Conservation (phyloP, 2,113 vertebrate genomes). For the Trichechus manatus region DNA sequence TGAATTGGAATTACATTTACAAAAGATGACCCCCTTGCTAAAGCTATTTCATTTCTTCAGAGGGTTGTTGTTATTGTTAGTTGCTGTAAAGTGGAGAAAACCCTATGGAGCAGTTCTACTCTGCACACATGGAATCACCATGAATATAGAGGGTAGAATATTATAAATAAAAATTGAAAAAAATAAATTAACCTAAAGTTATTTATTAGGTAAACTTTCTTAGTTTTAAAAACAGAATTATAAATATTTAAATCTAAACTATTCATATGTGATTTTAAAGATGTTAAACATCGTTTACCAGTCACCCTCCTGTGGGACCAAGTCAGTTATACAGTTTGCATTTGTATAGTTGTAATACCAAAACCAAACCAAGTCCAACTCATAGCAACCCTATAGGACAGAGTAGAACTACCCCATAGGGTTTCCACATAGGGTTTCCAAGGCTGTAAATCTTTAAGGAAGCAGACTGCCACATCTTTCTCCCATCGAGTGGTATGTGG, state of each 20-base stretch:
- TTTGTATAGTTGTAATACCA: neutral
- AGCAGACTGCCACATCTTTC: neutral
- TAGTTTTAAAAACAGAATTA: neutral
- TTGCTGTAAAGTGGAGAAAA: too few species aligned
- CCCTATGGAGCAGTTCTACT: too few species aligned
- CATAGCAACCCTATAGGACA: neutral
- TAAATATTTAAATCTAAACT: neutral
- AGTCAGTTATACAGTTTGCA: neutral
- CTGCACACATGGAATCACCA: neutral
- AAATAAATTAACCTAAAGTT: neutral
- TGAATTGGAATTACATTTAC: neutral
- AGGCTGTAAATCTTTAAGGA: neutral
- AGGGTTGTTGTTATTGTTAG: too few species aligned
- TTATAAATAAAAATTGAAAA: constrained; percentile 23
- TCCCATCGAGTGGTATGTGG: neutral
- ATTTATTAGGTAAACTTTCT: neutral
- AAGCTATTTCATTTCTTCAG: neutral
- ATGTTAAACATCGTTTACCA: neutral
- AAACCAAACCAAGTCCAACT: too few species aligned
- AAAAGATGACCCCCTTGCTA: neutral
- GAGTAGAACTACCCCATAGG: neutral
- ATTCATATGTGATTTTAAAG: neutral
- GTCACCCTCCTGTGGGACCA: neutral
- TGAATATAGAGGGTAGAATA: neutral
- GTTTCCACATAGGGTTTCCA: too few species aligned